Base-by-base conservation (phyloP, 2,888 invertebrate genomes). In the Tinea semifulvella region DNA sequence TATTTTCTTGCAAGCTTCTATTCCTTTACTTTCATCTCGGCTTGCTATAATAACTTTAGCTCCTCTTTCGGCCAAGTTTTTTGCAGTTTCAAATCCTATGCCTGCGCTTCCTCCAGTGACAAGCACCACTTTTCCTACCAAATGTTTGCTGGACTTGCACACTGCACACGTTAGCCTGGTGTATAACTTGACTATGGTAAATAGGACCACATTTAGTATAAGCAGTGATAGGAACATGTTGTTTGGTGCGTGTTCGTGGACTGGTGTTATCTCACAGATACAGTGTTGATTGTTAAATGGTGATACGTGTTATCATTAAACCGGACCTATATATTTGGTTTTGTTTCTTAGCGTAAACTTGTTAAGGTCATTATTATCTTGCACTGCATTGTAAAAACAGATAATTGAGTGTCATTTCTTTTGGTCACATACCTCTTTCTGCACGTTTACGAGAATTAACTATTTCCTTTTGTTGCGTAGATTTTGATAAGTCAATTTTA, bases 91-190 rank as follows among this genome's bases (percentile, higher is more conserved):
- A 56, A 85, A 89, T 19, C 92, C 93, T 54, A 92, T 91, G 3
- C 92, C 94, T 52, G 88, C 84, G 51, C 89, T 94, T 40, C 89
- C 91, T 14, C 94, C 95, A 7, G 94, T 95, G 26, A 95, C 84
- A 43, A 95, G 83, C 10, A 90, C 90, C 2, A 90, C 90, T 79
- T 94, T 94, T 2, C 92, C 92, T 40, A 89, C 82, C 85, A 94
- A 56, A 53, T 71, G 68, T 46, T 52, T 62, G 46, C 61, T 70
- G 47, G 58, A 58, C 50, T 52, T 63, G 48, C 66, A 65, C 44
- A 64, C 55, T 38, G 70, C 72, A 10, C 40, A 40, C 22, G 40
- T 22, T 22, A 40, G 8, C 14, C 18, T 20, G 2, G 14, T 22
- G 11, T 22, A 40, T 18, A 40, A n/a, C 22, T 40, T 40, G 6